Base-by-base conservation (phyloP, 2,888 invertebrate species). In the Drepanosiphum platanoidis region DNA sequence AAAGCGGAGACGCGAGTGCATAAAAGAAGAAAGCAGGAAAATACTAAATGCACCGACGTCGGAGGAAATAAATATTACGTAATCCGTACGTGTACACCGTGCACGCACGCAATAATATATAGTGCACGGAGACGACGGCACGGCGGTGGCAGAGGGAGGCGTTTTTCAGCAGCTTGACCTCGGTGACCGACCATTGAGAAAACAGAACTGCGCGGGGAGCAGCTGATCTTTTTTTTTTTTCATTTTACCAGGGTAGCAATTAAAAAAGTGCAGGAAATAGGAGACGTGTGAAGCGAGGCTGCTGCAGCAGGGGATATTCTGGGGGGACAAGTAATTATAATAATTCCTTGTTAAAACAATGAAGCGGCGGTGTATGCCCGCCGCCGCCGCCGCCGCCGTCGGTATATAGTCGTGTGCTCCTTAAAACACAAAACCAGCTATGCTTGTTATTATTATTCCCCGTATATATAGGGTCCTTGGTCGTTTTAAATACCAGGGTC, bases 261-360 rank as follows among this genome's bases (percentile, higher is more conserved):
- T 84, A 77, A 83, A n/a, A 75, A 83, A n/a, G 30, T n/a, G 66
- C 77, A 84, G 77, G 77, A 84, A 84, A 84, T 39, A 18, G 74
- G 77, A 84, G 84, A 84, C 68, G 84, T 77, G 77, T 77, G 77
- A 84, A 84, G 77, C 39, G 5, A 22, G 52, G 34, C 72, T 39
- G 34, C 72, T 39, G 61, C 13, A 52, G 66, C n/a, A n/a, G 27
- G 66, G 83, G 64, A 52, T n/a, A n/a, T 77, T 74, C 64, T 74
- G 58, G n/a, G 61, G n/a, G 75, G 75, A 75, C 52, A 36, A 75
- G 74, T 80, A 84, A 68, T 84, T 77, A 77, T 84, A 75, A 84
- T 84, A 84, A 77, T 84, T 70, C 77, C 58, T 84, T 13, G 58
- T 84, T 70, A 84, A 84, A 84, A 84, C 84, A 84, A 84, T 77